Evolutionary conservation across 1,140 invertebrate species (phyloP).

Genomic region (Platorchestia sp.): DNA sequence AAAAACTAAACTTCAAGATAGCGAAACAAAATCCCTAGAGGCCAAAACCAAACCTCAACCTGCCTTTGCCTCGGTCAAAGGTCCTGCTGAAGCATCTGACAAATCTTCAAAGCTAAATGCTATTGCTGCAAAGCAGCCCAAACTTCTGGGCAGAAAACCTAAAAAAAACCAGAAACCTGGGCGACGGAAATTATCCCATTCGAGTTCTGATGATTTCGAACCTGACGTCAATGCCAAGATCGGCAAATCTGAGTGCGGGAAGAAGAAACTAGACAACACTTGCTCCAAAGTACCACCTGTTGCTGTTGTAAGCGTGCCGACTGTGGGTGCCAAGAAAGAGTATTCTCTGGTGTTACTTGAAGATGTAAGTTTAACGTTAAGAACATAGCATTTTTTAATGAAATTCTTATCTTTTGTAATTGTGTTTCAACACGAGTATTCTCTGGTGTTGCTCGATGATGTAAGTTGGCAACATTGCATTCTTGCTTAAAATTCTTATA

Average conservation of each 20-base stretch:
- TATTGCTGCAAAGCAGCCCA: not conserved
- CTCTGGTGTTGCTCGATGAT: no score
- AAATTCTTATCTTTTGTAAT: no score
- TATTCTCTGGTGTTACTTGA: conserved; percentile 83
- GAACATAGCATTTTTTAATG: no score
- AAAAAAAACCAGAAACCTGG: not conserved
- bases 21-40: not conserved
- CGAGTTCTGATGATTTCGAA: not conserved
- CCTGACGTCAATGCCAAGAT: not conserved
- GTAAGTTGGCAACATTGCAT: no score
- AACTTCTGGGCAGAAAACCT: not conserved
- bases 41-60: not conserved
- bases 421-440: no score
- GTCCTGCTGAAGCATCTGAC: not conserved
- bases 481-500: no score
- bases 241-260: no score
- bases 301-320: not conserved
- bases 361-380: not conserved
- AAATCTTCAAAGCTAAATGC: not conserved
- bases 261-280: no score
- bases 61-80: not conserved
- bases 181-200: not conserved
- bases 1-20: not conserved
- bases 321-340: conserved; percentile 59
- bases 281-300: no score